Base-by-base conservation (phyloP, 2,797 vertebrate genomes). In the Okamejei kenojei region DNA sequence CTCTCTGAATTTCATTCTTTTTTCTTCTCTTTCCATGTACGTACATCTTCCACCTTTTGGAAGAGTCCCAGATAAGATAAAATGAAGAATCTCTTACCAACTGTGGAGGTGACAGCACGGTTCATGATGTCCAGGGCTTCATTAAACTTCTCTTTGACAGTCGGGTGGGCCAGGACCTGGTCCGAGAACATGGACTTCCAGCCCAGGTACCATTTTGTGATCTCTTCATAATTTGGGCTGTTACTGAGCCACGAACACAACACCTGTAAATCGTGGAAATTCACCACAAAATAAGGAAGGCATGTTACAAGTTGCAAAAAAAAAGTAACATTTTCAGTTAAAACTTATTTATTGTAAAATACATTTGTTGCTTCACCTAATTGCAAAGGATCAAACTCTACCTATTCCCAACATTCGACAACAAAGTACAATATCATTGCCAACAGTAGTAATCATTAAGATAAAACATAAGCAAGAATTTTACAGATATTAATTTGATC, bases 81-180 rank as follows among this genome's bases (percentile, higher is more conserved):
- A 88, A 88, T 32, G n/a, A 61, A 84, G 81, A 80, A 7, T 35
- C 93, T 97, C 97, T 78, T 93, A 99, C 98, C 98, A 0, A 98
- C 97, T 0, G 97, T 98, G 92, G 98, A 97, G 76, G 99, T 98
- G 93, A 99, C 99, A 0, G 98, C 98, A 8, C 98, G 95, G 95
- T 99, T 99, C 99, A 99, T 99, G 95, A 99, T 98, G 93, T 99
- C 98, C 1, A 99, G 96, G 0, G 99, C 99, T 94, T 99, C 99
- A 0, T 99, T 99, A 93, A 99, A 99, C 93, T 99, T 99, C 94
- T 99, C 98, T 95, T 99, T 99, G 95, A 99, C 96, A 0, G 98
- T 96, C 0, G 98, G 97, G 90, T 99, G 98, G 0, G 98, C 96
- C 94, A 99, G 94, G 94, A 99, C 96, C 73, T 96, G 95, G 86